Evolutionary conservation across 2,888 invertebrate species (phyloP), one percentile per base, ranked within the genome.

Genomic region (Congeria kusceri): DNA sequence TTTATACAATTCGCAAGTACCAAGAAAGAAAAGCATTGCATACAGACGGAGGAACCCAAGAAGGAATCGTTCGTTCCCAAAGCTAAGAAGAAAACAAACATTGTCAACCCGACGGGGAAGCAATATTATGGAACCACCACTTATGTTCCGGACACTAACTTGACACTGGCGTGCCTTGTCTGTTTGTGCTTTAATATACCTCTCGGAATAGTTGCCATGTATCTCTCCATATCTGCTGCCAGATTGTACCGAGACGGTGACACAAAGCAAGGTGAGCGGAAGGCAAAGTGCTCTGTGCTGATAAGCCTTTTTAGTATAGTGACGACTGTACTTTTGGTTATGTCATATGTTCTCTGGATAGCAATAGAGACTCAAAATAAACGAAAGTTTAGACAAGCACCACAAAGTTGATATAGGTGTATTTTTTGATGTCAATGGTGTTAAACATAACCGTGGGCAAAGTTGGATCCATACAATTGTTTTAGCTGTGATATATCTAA

Each of bases 171-270:
- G 23, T 86, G 84, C 66, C 67, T 88, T 46, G 85, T 87, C 15
- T 84, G 85, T 29, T 56, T 87, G 9, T 88, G 88, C 73, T 88
- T 88, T 59, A 87, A 87, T 59, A 64, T 85, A 3, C 84, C 87
- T 0, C 63, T 88, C 2, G 88, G 88, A 23, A 80, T 73, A 2
- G 39, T 86, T 3, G 87, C 88, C 9, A 85, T 87, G 68, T 88
- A 84, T 63, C 70, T 82, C 25, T 87, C 88, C 0, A 65, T 86
- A 44, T 78, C 84, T n/a, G 87, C 88, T 2, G 84, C 87, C 13
- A 74, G 73, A 27, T 70, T 84, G 27, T 87, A 86, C 59, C 53
- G 86, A 13, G 87, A 86, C 39, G 87, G 87, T 3, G 56, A 85
- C 25, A 64, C 58, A 9, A 78, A 77, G 25, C 62, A 58, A 13